Evolutionary conservation across 2,888 invertebrate genomes (phyloP).

Genomic region (Bruchidius siliquastri): DNA sequence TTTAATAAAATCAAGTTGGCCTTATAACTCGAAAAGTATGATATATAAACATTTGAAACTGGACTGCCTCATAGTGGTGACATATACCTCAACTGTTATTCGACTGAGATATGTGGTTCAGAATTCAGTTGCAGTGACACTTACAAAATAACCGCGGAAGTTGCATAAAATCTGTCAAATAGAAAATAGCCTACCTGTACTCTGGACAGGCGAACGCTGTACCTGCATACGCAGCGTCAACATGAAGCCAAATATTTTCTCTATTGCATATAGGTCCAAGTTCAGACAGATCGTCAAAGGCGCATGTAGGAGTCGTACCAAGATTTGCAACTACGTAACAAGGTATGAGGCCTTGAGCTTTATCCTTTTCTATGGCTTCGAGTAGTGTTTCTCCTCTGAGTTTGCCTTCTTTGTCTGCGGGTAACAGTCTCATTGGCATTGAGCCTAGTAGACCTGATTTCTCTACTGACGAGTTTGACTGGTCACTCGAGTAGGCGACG

Average conservation of each 20-base stretch:
- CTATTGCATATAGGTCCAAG: constrained; percentile 77
- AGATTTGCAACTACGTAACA: constrained; percentile 75
- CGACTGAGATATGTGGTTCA: too few relatives aligned
- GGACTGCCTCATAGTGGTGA: too few relatives aligned
- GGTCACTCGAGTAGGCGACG: constrained; percentile 79
- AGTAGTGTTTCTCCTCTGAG: constrained; percentile 64
- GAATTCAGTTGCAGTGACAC: constrained; percentile 33
- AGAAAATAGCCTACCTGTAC: constrained; percentile 51
- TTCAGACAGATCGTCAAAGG: constrained; percentile 86
- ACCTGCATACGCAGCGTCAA: constrained; percentile 96
- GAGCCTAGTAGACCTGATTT: constrained; percentile 79
- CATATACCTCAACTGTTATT: too few relatives aligned
- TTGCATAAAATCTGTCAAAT: background rate
- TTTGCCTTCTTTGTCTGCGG: constrained; percentile 62
- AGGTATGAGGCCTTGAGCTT: constrained; percentile 76
- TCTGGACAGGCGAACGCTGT: constrained; percentile 90
- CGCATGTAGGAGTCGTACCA: constrained; percentile 70
- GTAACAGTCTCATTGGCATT: constrained; percentile 70
- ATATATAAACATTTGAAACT: too few relatives aligned
- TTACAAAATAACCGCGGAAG: constrained; percentile 23
- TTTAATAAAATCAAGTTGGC: too few relatives aligned
- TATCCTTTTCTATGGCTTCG: constrained; percentile 72
- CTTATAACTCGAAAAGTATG: too few relatives aligned
- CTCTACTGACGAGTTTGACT: constrained; percentile 88
- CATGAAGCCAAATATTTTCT: constrained; percentile 82